phyloP scores from a whole-genome alignment of 2,888 invertebrate species.

The Hydriomena furcata region DNA sequence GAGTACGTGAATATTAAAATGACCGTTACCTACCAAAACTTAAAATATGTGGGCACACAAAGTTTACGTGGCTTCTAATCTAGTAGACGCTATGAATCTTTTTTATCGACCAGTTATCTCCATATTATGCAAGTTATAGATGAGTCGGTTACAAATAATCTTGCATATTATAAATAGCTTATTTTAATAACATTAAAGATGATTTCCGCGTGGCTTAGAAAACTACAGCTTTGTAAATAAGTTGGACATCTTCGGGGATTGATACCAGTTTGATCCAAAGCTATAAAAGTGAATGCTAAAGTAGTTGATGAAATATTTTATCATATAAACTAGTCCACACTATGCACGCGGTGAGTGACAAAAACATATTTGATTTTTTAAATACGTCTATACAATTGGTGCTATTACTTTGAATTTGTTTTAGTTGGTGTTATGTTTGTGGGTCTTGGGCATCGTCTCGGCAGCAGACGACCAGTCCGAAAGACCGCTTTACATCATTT shows the following conservation, averaged over 20 bases:
- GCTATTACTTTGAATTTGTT: constrained; percentile 21
- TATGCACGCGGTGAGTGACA: constrained; percentile 60
- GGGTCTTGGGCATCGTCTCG: constrained; percentile 42
- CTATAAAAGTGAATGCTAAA: constrained; percentile 70
- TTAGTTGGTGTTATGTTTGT: constrained; percentile 69
- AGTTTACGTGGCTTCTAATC: not conserved
- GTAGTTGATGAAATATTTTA: constrained; percentile 59
- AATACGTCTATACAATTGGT: not conserved
- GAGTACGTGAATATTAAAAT: too few species aligned
- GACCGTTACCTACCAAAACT: not conserved
- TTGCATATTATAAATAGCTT: constrained; percentile 34
- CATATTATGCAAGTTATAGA: constrained; percentile 23
- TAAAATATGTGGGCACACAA: not conserved
- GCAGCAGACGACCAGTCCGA: constrained; percentile 21
- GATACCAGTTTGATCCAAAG: constrained; percentile 64
- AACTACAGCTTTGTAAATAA: constrained; percentile 41
- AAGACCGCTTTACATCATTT: constrained; percentile 6
- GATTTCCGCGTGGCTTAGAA: constrained; percentile 41
- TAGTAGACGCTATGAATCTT: constrained; percentile 13
- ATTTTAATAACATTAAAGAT: constrained; percentile 40
- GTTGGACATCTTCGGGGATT: constrained; percentile 55
- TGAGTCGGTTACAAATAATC: constrained; percentile 20
- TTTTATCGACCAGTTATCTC: constrained; percentile 22
- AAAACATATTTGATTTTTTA: constrained; percentile 8
- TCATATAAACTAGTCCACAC: constrained; percentile 57